These are phyloP conservation scores for Luperina testacea DNA, from an alignment of 2,888 invertebrate genomes.

Conservation along the genomic window DNA sequence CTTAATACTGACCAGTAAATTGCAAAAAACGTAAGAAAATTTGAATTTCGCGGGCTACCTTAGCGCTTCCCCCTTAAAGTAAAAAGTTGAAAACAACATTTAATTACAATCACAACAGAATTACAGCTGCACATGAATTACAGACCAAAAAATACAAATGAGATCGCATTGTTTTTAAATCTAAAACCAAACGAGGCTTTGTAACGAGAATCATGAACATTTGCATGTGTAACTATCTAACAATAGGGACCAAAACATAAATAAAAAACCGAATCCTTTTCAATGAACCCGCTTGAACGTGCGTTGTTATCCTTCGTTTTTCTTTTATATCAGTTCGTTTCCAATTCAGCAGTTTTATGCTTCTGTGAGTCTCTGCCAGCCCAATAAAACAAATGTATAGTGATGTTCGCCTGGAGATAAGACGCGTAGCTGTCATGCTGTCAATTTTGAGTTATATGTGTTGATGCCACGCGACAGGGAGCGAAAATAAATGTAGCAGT, in stretches of 20 bases:
- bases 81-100: not conserved
- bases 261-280: constrained; percentile 33
- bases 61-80: no score
- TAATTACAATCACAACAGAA: not conserved
- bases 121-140: not conserved
- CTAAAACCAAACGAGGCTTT: constrained; percentile 16
- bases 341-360: constrained; percentile 49
- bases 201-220: constrained; percentile 22
- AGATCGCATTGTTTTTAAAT: constrained; percentile 18
- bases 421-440: not conserved
- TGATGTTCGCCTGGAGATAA: constrained; percentile 40
- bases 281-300: constrained; percentile 43
- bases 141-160: not conserved
- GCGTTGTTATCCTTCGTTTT: constrained; percentile 6
- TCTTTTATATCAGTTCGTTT: constrained; percentile 38
- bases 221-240: constrained; percentile 34
- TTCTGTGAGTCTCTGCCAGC: constrained; percentile 19
- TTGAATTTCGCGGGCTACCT: no score
- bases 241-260: constrained; percentile 39
- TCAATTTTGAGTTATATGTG: constrained; percentile 31
- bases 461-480: constrained; percentile 12
- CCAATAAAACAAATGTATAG: constrained; percentile 52
- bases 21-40: no score
- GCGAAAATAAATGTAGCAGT: constrained; percentile 9
- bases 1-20: no score